Conservation (phyloP, 2,113 vertebrate genomes). For the Cephalopterus ornatus region DNA sequence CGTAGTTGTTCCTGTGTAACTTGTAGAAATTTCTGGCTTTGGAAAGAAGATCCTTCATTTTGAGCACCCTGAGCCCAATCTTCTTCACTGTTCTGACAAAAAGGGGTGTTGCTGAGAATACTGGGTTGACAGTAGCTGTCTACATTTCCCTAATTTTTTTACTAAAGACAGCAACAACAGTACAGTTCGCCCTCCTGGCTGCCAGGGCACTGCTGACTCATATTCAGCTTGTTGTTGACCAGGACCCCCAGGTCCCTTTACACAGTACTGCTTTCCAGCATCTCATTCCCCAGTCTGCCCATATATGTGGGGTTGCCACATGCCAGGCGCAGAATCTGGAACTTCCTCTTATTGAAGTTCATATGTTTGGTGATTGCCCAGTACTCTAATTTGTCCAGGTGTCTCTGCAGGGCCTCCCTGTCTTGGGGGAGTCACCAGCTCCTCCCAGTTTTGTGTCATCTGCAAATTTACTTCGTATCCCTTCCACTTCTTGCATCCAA, state of each 20-base stretch:
- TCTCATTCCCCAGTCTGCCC: neutral
- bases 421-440: neutral
- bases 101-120: neutral
- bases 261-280: neutral
- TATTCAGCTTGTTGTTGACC: neutral
- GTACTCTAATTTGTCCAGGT: neutral
- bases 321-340: neutral
- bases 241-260: neutral
- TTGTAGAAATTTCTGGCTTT: neutral
- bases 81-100: neutral
- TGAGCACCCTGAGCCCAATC: accelerated
- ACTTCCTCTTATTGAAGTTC: neutral
- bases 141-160: neutral
- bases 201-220: neutral
- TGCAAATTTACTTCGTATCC: neutral
- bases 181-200: too few relatives aligned
- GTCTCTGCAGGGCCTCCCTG: neutral
- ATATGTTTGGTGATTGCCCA: neutral
- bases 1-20: neutral
- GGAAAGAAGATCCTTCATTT: neutral
- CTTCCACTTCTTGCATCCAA: neutral
- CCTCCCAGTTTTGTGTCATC: neutral
- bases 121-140: neutral
- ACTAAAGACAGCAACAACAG: neutral
- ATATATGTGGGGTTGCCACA: neutral